A percentile compares a stretch with the other conserved stretches of the same genome.
phyloP scores from a whole-genome alignment of 2,113 vertebrate genomes.

The Piprites chloris region DNA sequence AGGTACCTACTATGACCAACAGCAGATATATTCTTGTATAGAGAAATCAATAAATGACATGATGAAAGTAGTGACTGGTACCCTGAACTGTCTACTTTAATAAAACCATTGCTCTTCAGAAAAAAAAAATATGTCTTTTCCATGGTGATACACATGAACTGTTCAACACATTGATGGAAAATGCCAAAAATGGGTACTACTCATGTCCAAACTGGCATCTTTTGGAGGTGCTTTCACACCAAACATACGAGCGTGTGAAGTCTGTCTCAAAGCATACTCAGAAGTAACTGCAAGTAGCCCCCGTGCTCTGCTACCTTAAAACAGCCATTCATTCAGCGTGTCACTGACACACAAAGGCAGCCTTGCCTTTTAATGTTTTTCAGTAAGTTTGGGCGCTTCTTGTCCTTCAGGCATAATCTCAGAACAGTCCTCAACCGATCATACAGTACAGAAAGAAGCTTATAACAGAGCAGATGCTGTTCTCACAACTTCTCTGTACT shows the following conservation, averaged over 20 bases:
- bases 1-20: background rate
- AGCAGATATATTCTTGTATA: background rate
- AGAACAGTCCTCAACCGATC: background rate
- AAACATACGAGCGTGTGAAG: background rate
- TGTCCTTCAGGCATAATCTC: background rate
- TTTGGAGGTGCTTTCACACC: background rate
- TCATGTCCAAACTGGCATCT: background rate
- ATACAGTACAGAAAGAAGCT: background rate
- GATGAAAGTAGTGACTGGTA: background rate
- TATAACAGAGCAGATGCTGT: background rate
- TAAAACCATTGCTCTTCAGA: background rate
- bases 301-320: background rate
- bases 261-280: background rate
- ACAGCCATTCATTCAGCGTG: background rate
- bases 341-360: background rate
- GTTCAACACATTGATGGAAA: background rate
- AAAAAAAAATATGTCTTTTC: background rate
- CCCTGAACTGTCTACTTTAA: background rate
- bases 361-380: background rate
- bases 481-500: background rate
- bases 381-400: background rate
- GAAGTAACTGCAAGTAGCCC: background rate
- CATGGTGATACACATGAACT: rapidly evolving
- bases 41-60: background rate
- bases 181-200: background rate